Evolutionary conservation across 2,888 invertebrate species (phyloP).

Genomic region (Ceraclea dissimilis): DNA sequence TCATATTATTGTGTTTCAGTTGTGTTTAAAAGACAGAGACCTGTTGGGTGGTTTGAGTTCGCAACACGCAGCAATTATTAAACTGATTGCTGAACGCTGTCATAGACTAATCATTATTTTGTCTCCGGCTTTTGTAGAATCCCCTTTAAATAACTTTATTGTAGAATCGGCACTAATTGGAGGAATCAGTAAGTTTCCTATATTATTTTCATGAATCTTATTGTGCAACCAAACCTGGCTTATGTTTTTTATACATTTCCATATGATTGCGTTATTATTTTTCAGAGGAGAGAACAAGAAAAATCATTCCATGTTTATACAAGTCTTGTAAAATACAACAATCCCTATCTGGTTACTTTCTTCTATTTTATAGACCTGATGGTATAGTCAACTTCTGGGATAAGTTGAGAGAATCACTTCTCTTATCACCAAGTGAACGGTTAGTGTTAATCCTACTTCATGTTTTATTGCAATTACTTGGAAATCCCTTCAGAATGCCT

Average conservation of each 20-base stretch:
- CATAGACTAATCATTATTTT: constrained; percentile 70
- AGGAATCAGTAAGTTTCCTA: constrained; percentile 58
- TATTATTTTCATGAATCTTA: not conserved
- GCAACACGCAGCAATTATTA: constrained; percentile 63
- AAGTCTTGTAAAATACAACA: constrained; percentile 56
- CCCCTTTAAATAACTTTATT: constrained; percentile 69
- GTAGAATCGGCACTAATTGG: constrained; percentile 72
- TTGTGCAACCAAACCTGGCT: too few species aligned
- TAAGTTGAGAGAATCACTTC: constrained; percentile 51
- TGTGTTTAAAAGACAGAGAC: constrained; percentile 69
- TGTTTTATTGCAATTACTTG: too few species aligned
- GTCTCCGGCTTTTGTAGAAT: constrained; percentile 68
- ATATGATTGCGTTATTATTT: constrained; percentile 9
- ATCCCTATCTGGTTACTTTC: constrained; percentile 58
- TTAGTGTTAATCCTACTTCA: too few species aligned
- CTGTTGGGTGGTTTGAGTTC: constrained; percentile 62
- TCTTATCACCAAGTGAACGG: constrained; percentile 1
- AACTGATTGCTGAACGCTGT: constrained; percentile 69
- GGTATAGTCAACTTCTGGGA: constrained; percentile 65
- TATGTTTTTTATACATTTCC: too few species aligned
- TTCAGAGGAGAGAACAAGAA: constrained; percentile 43
- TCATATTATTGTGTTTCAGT: constrained; percentile 38
- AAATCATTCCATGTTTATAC: constrained; percentile 67
- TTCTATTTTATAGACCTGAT: constrained; percentile 51
- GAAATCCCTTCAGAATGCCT: too few species aligned